phyloP scores from a whole-genome alignment of 2,888 invertebrate genomes.

The Chrysotoxum bicinctum region DNA sequence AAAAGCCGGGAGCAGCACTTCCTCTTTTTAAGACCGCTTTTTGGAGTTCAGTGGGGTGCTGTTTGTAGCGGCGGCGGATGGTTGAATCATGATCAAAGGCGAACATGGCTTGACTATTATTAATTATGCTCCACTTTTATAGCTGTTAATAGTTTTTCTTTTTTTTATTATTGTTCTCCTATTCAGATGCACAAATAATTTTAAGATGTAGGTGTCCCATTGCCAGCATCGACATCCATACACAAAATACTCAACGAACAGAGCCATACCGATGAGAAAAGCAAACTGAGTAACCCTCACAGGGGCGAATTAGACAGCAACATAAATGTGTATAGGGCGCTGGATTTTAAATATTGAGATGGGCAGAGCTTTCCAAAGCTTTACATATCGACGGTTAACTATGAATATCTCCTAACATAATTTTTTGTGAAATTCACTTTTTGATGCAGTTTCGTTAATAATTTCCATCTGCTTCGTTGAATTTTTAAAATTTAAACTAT shows the following conservation, averaged over 20 bases:
- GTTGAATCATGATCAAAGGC: constrained; percentile 56
- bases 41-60: neutral
- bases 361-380: too few species aligned
- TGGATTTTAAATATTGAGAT: too few species aligned
- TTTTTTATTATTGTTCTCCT: neutral
- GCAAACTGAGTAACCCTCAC: neutral
- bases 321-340: too few species aligned
- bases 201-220: constrained; percentile 23
- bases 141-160: constrained; percentile 12
- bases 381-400: too few species aligned
- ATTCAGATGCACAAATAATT: neutral
- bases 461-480: too few species aligned
- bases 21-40: constrained; percentile 34
- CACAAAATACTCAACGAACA: neutral
- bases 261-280: too few species aligned
- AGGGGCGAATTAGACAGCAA: neutral
- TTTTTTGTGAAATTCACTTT: too few species aligned
- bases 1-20: constrained; percentile 28
- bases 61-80: neutral
- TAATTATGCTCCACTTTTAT: constrained; percentile 60
- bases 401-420: too few species aligned
- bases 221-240: neutral
- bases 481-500: too few species aligned
- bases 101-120: constrained; percentile 34
- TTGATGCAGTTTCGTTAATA: too few species aligned